Evolutionary conservation across 2,888 invertebrate species (phyloP).

Genomic region (Crossocerus cetratus): DNA sequence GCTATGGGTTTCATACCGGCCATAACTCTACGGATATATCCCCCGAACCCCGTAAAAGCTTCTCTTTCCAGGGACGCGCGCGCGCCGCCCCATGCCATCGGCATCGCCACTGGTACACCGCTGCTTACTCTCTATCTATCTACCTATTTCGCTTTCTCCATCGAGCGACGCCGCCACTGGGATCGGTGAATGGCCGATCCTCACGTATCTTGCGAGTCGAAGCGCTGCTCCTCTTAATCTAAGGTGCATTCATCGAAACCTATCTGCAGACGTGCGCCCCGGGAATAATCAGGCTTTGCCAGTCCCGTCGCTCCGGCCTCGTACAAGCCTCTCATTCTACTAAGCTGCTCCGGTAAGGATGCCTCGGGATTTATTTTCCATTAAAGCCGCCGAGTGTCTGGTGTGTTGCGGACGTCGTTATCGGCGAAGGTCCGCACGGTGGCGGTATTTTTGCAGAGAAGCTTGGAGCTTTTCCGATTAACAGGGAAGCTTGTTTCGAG

Average conservation of each 20-base stretch:
- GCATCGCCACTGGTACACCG: not conserved
- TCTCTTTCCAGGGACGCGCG: not conserved
- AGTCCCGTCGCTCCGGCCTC: constrained; percentile 19
- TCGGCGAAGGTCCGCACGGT: too few species aligned
- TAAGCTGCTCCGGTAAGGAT: too few species aligned
- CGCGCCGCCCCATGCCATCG: constrained; percentile 9
- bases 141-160: constrained; percentile 17
- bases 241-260: constrained; percentile 59
- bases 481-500: constrained; percentile 4
- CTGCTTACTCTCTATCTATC: not conserved
- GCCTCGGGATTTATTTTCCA: too few species aligned
- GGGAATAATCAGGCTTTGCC: constrained; percentile 51
- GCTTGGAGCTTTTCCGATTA: not conserved
- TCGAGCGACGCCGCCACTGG: constrained; percentile 3
- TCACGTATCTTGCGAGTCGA: not conserved
- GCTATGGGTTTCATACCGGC: constrained; percentile 76
- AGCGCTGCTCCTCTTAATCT: constrained; percentile 56
- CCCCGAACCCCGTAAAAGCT: constrained; percentile 38
- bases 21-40: constrained; percentile 72
- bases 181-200: constrained; percentile 21
- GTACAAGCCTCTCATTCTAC: constrained; percentile 36
- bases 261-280: constrained; percentile 28
- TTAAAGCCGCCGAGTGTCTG: too few species aligned
- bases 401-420: too few species aligned
- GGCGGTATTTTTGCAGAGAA: too few species aligned